These are phyloP conservation scores for Plutomurus gul DNA, from an alignment of 1,140 invertebrate species.

Conservation along the genomic window DNA sequence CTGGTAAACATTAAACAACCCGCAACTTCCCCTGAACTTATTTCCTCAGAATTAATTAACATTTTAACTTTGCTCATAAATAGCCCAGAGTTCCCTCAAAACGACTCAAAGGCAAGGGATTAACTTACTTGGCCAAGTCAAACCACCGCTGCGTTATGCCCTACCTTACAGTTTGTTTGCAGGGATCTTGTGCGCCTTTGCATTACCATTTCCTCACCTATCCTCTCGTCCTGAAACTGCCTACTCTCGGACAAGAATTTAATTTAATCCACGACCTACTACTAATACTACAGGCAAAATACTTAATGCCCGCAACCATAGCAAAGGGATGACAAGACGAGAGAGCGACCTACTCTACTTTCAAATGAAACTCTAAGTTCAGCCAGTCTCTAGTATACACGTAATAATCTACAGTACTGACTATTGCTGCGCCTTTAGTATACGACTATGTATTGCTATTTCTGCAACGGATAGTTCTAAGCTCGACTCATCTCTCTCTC, in stretches of 20 bases:
- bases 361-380: too few relatives aligned
- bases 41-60: conserved; percentile 30
- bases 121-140: neutral
- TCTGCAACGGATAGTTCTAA: too few relatives aligned
- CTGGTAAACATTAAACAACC: conserved; percentile 21
- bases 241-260: neutral
- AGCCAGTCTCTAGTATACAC: too few relatives aligned
- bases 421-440: too few relatives aligned
- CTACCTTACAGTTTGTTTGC: neutral
- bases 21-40: conserved; percentile 16
- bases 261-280: neutral
- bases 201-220: neutral
- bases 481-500: too few relatives aligned
- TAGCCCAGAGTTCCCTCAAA: neutral
- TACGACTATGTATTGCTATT: too few relatives aligned
- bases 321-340: too few relatives aligned
- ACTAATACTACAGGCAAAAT: neutral
- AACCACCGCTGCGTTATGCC: too few relatives aligned
- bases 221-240: too few relatives aligned
- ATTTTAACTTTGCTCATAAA: conserved; percentile 32
- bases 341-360: too few relatives aligned
- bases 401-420: too few relatives aligned
- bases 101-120: neutral
- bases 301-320: neutral
- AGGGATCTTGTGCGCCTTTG: neutral